Evolutionary conservation across 2,888 invertebrate species (phyloP).

Genomic region (Callosobruchus maculatus): DNA sequence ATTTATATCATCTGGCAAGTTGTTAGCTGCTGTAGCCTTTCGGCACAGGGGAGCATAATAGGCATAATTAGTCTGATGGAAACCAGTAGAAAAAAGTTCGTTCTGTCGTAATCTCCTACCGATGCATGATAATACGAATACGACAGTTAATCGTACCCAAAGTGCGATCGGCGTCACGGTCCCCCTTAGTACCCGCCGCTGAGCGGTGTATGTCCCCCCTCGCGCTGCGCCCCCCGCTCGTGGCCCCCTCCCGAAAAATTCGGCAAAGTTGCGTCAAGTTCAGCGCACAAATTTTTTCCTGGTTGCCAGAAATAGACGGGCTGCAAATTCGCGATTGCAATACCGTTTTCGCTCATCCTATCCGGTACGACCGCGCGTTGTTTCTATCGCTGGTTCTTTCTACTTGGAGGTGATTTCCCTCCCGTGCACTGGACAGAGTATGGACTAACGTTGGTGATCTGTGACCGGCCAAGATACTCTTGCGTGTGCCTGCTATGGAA

Average conservation of each 20-base stretch:
- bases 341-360: background rate
- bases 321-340: constrained; percentile 47
- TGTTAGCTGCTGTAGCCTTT: no score
- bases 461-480: background rate
- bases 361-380: background rate
- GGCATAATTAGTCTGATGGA: no score
- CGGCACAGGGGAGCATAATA: no score
- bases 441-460: background rate
- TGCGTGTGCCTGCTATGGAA: constrained; percentile 37
- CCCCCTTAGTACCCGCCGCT: background rate
- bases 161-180: no score
- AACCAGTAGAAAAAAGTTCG: no score
- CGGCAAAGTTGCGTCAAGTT: constrained; percentile 43
- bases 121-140: no score
- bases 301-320: constrained; percentile 30
- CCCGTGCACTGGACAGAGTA: background rate
- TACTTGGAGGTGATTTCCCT: constrained; percentile 13
- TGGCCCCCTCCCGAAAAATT: constrained; percentile 38
- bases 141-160: no score
- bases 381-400: background rate
- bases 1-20: no score
- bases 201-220: constrained; percentile 16
- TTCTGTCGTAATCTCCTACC: no score
- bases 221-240: constrained; percentile 32
- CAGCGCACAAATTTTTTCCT: constrained; percentile 46